phyloP scores from a whole-genome alignment of 1,140 invertebrate species.

The Trichonephila clavata region DNA sequence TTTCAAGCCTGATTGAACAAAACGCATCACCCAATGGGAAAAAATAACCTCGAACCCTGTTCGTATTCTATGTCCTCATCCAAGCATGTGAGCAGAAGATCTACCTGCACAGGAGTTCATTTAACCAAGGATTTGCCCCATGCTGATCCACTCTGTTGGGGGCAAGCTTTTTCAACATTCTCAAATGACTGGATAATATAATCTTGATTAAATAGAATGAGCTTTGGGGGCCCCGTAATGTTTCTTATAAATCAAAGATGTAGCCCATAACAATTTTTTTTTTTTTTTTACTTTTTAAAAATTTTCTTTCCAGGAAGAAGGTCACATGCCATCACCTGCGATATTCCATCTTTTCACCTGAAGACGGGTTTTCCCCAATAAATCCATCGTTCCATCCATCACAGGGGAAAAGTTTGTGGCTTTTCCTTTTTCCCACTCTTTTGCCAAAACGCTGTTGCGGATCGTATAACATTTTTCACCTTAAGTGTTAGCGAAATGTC shows the following conservation, averaged over 20 bases:
- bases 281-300: no score
- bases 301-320: neutral
- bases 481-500: slow-evolving; percentile 38
- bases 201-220: slow-evolving; percentile 50
- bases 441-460: neutral
- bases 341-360: slow-evolving; percentile 52
- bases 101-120: slow-evolving; percentile 17
- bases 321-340: slow-evolving; percentile 20
- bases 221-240: slow-evolving; percentile 3
- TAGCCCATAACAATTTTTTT: slow-evolving; percentile 8
- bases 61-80: neutral
- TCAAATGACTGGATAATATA: slow-evolving; percentile 59
- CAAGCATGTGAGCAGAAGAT: slow-evolving; percentile 9
- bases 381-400: slow-evolving; percentile 34
- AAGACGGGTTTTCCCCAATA: slow-evolving; percentile 26
- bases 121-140: neutral
- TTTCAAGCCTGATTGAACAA: slow-evolving; percentile 17
- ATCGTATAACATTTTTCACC: slow-evolving; percentile 56
- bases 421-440: neutral
- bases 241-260: slow-evolving; percentile 17
- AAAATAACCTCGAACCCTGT: neutral
- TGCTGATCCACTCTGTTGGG: neutral
- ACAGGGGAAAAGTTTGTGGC: neutral
- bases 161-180: slow-evolving; percentile 16
- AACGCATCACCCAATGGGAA: neutral